phyloP scores from a whole-genome alignment of 64 coral and sea anemone species.

The Stylophora pistillata region DNA sequence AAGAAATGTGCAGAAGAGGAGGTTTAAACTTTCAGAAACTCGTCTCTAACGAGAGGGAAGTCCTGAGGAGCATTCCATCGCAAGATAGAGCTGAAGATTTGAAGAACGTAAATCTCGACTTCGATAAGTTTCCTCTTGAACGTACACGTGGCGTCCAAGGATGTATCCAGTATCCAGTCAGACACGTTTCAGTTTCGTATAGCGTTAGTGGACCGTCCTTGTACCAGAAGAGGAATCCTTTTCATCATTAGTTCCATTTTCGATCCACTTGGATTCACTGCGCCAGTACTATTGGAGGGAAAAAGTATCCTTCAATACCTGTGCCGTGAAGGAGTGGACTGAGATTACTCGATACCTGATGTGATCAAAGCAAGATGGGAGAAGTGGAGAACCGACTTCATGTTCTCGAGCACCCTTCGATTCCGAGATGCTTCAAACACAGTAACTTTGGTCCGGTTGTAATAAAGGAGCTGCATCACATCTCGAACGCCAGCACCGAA shows the following conservation, averaged over 20 bases:
- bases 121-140: background rate
- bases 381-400: no score
- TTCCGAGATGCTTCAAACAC: no score
- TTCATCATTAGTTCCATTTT: no score
- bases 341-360: no score
- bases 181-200: background rate
- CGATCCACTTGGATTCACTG: no score
- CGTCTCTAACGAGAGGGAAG: background rate
- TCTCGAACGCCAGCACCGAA: background rate
- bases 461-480: no score
- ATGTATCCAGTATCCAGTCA: background rate
- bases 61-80: background rate
- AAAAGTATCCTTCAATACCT: no score
- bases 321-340: no score
- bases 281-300: no score
- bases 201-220: background rate
- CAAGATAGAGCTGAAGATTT: slow-evolving; percentile 17
- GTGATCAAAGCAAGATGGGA: no score
- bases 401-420: no score
- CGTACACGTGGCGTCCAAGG: background rate
- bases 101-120: background rate
- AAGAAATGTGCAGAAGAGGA: background rate
- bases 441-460: no score
- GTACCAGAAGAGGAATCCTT: background rate
- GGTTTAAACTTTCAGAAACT: slow-evolving; percentile 15